Percentiles rank a stretch among this genome's conserved stretches.
These are phyloP conservation scores for Villa cingulata DNA, from an alignment of 2,888 invertebrate genomes.

Conservation along the genomic window DNA sequence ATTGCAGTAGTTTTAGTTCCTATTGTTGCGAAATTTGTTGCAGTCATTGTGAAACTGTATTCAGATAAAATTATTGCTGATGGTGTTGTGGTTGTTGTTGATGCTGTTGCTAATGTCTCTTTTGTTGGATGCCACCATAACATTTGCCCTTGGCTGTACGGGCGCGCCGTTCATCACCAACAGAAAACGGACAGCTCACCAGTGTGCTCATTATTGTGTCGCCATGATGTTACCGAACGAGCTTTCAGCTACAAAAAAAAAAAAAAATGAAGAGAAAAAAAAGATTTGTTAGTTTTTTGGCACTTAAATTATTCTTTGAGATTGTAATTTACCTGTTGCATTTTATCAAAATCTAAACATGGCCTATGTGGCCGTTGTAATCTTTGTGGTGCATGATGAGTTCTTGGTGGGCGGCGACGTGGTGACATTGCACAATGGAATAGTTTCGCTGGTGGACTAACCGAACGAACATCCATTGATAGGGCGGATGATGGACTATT, in stretches of 20 bases:
- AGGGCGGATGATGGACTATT: slow-evolving; percentile 31
- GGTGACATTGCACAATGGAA: slow-evolving; percentile 46
- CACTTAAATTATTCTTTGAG: no score
- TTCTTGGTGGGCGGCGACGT: slow-evolving; percentile 48
- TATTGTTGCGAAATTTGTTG: no score
- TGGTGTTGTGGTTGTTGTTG: not conserved
- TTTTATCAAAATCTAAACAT: slow-evolving; percentile 90
- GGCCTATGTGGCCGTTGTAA: slow-evolving; percentile 62
- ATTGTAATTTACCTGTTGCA: slow-evolving; percentile 68
- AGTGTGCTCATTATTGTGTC: slow-evolving; percentile 52
- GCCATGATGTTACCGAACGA: slow-evolving; percentile 61
- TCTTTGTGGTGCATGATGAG: slow-evolving; percentile 35
- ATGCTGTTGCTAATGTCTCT: not conserved
- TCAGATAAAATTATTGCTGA: not conserved
- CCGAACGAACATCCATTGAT: slow-evolving; percentile 32
- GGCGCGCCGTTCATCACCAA: slow-evolving; percentile 46
- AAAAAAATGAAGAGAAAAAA: slow-evolving; percentile 14
- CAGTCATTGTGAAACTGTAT: no score
- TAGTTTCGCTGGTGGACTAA: slow-evolving; percentile 39
- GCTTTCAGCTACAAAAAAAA: slow-evolving; percentile 52
- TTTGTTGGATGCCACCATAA: slow-evolving; percentile 8
- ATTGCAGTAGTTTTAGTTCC: no score
- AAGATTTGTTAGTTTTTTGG: no score
- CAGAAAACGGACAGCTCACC: slow-evolving; percentile 68
- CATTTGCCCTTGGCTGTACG: slow-evolving; percentile 12